Evolutionary conservation across 1,140 invertebrate species (phyloP).

Genomic region (Cherax quadricarinatus): DNA sequence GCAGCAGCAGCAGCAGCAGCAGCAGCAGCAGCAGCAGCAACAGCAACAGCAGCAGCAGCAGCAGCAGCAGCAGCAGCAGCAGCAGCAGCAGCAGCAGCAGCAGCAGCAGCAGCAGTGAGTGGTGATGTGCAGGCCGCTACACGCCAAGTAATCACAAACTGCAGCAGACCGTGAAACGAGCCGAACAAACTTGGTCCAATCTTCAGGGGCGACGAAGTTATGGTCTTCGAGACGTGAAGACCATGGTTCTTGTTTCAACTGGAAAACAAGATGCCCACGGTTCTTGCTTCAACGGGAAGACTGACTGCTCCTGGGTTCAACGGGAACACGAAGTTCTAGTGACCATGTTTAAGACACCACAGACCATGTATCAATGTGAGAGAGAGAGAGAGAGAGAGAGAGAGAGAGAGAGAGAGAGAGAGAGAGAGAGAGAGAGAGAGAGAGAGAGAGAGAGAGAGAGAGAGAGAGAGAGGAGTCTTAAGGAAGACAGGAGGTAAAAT

Average conservation of each 20-base stretch:
- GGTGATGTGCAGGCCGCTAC: background rate
- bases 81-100: background rate
- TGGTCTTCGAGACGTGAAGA: background rate
- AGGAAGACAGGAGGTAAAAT: too few species aligned
- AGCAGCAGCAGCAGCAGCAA: too few species aligned
- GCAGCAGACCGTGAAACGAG: constrained; percentile 50
- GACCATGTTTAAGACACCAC: too few species aligned
- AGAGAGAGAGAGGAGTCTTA: background rate
- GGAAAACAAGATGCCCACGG: background rate
- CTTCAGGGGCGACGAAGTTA: constrained; percentile 22
- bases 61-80: background rate
- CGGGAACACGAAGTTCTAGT: background rate
- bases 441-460: background rate
- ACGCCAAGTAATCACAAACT: constrained; percentile 62
- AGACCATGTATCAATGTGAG: too few species aligned
- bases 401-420: background rate
- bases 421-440: background rate
- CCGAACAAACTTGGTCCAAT: constrained; percentile 57
- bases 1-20: too few species aligned
- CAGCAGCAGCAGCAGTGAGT: background rate
- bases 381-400: too few species aligned
- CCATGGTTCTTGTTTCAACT: background rate
- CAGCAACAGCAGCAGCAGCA: background rate
- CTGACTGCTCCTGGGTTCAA: background rate
- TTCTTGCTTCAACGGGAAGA: background rate